Conservation (phyloP, 2,113 vertebrate species). For the Laticauda laticaudata region DNA sequence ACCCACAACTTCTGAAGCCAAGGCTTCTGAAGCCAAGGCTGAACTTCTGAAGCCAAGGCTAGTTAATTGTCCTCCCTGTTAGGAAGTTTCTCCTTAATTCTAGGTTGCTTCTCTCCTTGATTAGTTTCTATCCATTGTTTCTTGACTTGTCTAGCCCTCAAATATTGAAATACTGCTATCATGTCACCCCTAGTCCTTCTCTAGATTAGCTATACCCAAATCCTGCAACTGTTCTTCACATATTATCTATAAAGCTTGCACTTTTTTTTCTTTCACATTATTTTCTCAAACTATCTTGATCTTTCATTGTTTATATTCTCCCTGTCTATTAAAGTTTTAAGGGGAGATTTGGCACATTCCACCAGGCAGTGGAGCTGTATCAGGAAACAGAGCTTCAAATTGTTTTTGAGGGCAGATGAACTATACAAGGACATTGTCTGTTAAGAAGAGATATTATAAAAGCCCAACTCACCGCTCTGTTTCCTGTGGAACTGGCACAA, state of each 20-base stretch:
- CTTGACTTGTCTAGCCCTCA: not conserved
- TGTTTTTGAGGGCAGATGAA: not conserved
- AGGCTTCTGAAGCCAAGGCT: no score
- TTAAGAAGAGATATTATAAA: not conserved
- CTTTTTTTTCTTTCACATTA: not conserved
- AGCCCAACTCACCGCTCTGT: slow-evolving; percentile 75
- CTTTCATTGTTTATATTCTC: not conserved
- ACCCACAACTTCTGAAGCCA: not conserved
- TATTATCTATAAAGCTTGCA: not conserved
- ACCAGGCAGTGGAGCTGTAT: not conserved
- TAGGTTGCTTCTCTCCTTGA: not conserved
- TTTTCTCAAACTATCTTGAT: not conserved
- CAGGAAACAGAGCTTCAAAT: not conserved
- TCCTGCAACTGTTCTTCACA: not conserved
- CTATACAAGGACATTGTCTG: not conserved
- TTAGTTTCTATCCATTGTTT: not conserved
- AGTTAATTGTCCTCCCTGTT: not conserved
- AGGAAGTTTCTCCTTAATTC: not conserved
- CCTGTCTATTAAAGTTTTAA: not conserved
- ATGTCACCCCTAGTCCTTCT: not conserved
- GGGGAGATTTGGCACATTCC: not conserved
- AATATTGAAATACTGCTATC: not conserved
- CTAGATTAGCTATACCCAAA: not conserved
- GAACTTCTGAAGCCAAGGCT: not conserved
- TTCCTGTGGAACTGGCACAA: slow-evolving; percentile 85